Evolutionary conservation across 2,113 vertebrate genomes (phyloP), one percentile per base, ranked within the genome.

Genomic region (Carassius gibelio): DNA sequence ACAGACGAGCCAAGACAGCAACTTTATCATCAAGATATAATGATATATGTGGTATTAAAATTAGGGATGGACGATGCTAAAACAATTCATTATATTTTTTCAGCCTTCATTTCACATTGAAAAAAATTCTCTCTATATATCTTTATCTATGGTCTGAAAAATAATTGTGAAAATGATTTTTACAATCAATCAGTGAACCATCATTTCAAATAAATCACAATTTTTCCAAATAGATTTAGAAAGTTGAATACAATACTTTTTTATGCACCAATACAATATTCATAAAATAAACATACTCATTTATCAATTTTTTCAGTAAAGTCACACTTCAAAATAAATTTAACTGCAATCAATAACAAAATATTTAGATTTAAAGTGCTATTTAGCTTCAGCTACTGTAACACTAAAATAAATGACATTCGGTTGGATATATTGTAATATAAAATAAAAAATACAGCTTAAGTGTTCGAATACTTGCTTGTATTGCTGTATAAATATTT

Each of bases 21-120:
- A 61, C 55, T 80, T 80, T 64, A 80, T 45, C 59, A 64, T 64
- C 38, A 62, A 80, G 77, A 80, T 80, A 48, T 38, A n/a, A 55
- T n/a, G 42, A 75, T 75, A 48, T 15, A 50, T n/a, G n/a, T 23
- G n/a, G 45, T 50, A 75, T 75, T 50, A 50, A 50, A 75, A 50
- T 75, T 75, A 75, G n/a, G 42, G 72, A 4, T 50, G 10, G 45
- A 45, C 50, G 42, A 75, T 26, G n/a, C 42, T 26, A 23, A 45
- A 75, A 45, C 72, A 75, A 45, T 45, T 72, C 2, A 68, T 68
- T 66, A 30, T 19, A 45, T 13, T 64, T 30, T 66, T 66, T 15
- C 36, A 45, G 36, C 69, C 38, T 45, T 72, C 8, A 45, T 10
- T 6, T 72, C 36, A 72, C 4, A 19, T 19, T 34, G 30, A 68